Conservation (phyloP, 2,113 vertebrate species). For the Oryctolagus cuniculus region mOryCun1.1 NC_091439.1:30644501-30645000, state of each 20-base stretch:
- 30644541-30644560: not conserved
- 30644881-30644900: no score
- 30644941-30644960: no score
- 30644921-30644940: no score
- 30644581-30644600: not conserved
- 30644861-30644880: no score
- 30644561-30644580: not conserved
- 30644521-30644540: not conserved
- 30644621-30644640: not conserved
- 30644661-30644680: not conserved
- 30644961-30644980: no score
- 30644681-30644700: not conserved
- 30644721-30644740: not conserved
- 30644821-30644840: no score
- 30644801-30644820: no score
- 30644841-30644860: no score
- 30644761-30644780: not conserved
- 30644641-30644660: not conserved
- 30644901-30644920: no score
- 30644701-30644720: not conserved
- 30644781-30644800: no score
- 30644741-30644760: not conserved
- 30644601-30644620: not conserved
- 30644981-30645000: no score
- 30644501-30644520: conserved; percentile 3